A percentile compares a stretch with the other conserved stretches of the same genome.
These are phyloP conservation scores for Thaumatotibia leucotreta DNA, from an alignment of 1,140 invertebrate species.

Conservation along the genomic window DNA sequence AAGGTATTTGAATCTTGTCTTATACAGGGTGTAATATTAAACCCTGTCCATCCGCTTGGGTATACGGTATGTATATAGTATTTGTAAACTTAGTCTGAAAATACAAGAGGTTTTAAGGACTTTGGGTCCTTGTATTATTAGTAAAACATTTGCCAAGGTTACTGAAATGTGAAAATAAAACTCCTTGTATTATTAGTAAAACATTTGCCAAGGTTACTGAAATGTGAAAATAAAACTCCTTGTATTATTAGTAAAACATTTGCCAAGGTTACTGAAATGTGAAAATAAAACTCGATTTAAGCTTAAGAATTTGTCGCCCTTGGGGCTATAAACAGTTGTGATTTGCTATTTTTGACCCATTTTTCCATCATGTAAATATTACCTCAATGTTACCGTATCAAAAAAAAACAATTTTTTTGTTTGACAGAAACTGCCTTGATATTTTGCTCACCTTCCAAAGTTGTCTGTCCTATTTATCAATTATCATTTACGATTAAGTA, in stretches of 20 bases:
- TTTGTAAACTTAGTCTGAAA: background rate
- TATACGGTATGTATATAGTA: background rate
- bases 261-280: background rate
- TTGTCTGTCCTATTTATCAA: background rate
- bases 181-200: too few species aligned
- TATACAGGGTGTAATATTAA: background rate
- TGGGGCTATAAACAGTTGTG: background rate
- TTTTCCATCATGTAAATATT: background rate
- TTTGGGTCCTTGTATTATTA: too few species aligned
- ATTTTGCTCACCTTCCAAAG: background rate
- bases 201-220: too few species aligned
- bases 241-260: too few species aligned
- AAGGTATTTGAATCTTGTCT: background rate
- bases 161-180: too few species aligned
- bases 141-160: too few species aligned
- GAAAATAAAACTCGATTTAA: background rate
- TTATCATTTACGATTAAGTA: background rate
- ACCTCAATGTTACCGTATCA: background rate
- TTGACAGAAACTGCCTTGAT: background rate
- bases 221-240: too few species aligned
- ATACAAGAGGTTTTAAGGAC: too few species aligned
- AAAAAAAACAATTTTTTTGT: background rate
- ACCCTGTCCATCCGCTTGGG: background rate
- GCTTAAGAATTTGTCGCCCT: too few species aligned
- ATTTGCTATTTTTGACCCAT: background rate